These are phyloP conservation scores for Vollenhovia emeryi DNA, from an alignment of 1,140 invertebrate species.

Conservation along the genomic window DNA sequence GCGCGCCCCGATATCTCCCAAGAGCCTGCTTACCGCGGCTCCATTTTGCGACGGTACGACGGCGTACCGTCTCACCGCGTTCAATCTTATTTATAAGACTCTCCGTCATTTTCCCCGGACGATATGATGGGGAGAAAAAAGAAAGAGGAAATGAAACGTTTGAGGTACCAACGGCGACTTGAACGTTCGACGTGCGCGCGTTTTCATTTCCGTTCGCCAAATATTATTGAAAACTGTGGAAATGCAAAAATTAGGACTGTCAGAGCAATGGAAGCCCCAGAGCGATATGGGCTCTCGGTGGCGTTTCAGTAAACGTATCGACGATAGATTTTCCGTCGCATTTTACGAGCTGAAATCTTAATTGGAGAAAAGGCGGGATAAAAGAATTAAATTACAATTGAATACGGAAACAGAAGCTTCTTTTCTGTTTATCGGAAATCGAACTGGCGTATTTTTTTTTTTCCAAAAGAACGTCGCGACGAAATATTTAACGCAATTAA, in stretches of 20 bases:
- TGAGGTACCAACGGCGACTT: too few species aligned
- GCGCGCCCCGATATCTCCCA: background rate
- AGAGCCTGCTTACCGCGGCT: background rate
- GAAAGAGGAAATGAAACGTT: background rate
- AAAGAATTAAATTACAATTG: background rate
- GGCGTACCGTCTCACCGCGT: background rate
- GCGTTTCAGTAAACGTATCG: background rate
- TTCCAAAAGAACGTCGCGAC: background rate
- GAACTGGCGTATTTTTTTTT: background rate
- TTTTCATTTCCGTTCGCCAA: background rate
- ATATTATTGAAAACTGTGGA: background rate
- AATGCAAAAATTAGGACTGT: slow-evolving; percentile 7
- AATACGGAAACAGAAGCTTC: too few species aligned
- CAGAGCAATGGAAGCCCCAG: background rate
- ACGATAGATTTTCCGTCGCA: background rate
- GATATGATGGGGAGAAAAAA: background rate
- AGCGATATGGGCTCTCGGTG: background rate
- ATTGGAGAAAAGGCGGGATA: background rate
- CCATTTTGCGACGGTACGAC: background rate
- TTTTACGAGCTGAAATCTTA: slow-evolving; percentile 5
- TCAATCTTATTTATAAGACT: background rate
- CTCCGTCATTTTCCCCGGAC: background rate
- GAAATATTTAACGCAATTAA: background rate
- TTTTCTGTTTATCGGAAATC: background rate
- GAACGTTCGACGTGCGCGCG: too few species aligned